Base-by-base conservation (phyloP, 2,113 vertebrate species). In the Hiodon tergisus region DNA sequence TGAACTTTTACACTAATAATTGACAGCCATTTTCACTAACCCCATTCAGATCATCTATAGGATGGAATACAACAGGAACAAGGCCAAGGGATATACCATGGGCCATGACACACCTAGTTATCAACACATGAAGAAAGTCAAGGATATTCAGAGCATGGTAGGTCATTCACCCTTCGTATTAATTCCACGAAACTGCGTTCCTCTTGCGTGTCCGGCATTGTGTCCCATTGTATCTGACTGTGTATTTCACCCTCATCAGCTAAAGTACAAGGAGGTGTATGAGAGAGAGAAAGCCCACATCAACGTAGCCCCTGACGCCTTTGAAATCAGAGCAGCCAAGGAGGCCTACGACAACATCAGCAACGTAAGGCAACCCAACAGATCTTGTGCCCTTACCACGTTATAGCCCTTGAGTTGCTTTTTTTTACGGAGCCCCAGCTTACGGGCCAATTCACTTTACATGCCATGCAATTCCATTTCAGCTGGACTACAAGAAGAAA, bases 401-500 rank as follows among this genome's bases (percentile, higher is more conserved):
- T 31, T 31, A 31, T 31, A 31, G 31, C 9, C 13, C 53, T 67
- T 13, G 7, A 48, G n/a, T 67, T 10, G 11, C 51, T 69, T 0
- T 13, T 16, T 4, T 59, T n/a, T 71, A 6, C 17, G 52, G 47
- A 48, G n/a, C 46, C 71, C 53, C 31, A 31, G 31, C 65, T 11
- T 48, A 17, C 31, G 31, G 7, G 17, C 46, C 13, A 4, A 5
- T 4, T 48, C 4, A 13, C 0, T 0, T 71, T 6, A 70, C 10
- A 59, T n/a, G 14, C 9, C 50, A 57, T 79, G 5, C 72, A 4
- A 16, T 61, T 48, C 3, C 13, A 14, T 7, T 87, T 78, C 79
- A 99, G 97, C 89, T 98, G 68, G 88, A 94, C 83, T 99, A 99
- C 78, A 98, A 91, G 90, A 99, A 93, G 88, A 94, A 95, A 77